Percentiles rank a stretch among this genome's conserved stretches.
These are phyloP conservation scores for Lepidocolaptes lacrymiger DNA, from an alignment of 2,797 vertebrate species.

Conservation along the genomic window DNA sequence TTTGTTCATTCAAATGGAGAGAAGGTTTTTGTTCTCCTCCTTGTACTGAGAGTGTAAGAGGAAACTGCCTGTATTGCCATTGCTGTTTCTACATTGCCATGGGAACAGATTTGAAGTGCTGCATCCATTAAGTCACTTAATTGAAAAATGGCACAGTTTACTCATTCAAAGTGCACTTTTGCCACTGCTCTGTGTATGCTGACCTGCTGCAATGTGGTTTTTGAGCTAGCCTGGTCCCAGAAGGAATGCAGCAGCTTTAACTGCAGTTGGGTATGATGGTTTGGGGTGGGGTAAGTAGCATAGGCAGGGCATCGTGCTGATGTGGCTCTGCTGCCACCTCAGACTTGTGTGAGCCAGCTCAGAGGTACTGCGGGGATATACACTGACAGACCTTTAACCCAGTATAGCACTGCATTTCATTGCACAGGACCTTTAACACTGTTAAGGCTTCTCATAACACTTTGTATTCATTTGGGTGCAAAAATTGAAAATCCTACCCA, in stretches of 20 bases:
- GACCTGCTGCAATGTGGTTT: not conserved
- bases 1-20: conserved; percentile 66
- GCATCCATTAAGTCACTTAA: conserved; percentile 60
- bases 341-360: not conserved
- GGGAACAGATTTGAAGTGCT: conserved; percentile 65
- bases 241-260: not conserved
- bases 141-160: conserved; percentile 45
- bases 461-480: not conserved
- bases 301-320: not conserved
- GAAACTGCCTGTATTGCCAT: conserved; percentile 47
- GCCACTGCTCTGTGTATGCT: not conserved
- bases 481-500: not conserved
- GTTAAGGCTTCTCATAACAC: not conserved
- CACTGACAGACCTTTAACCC: not conserved
- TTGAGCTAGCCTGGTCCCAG: not conserved
- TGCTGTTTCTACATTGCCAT: conserved; percentile 59
- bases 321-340: not conserved
- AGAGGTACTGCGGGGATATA: not conserved
- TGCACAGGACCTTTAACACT: not conserved
- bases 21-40: conserved; percentile 62
- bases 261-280: not conserved
- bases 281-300: not conserved
- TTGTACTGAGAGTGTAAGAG: conserved; percentile 14
- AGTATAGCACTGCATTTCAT: not conserved
- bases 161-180: conserved; percentile 15